Evolutionary conservation across 2,797 vertebrate genomes (phyloP), one percentile per base, ranked within the genome.

Genomic region (Peromyscus eremicus): DNA sequence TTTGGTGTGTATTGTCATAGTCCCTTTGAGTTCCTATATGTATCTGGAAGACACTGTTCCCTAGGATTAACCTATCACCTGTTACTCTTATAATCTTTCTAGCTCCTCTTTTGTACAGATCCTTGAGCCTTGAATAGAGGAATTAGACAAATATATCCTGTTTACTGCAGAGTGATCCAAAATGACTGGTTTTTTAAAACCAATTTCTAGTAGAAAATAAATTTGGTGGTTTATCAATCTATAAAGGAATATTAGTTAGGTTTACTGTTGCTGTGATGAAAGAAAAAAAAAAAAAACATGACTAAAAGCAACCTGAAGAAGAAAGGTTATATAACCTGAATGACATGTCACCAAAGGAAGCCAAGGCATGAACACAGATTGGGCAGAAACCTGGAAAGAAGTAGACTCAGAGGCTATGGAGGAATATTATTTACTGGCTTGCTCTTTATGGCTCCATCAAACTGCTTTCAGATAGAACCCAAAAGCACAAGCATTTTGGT

Each of bases 371-470:
- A 46, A 77, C 27, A 66, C 8, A 84, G 11, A 66, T 6, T 49
- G 43, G 27, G 6, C 2, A 70, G 64, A 46, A 37, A 52, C 6
- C 6, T 70, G 21, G 7, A 37, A 7, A n/a, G 64, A 55, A n/a
- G 34, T 32, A 70, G 32, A 16, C 70, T 32, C 11, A 14, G 19
- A 70, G 4, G 19, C 21, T 10, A 6, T n/a, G 2, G 23, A 10
- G 7, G 4, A n/a, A 68, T 68, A 14, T 12, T 66, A 13, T 21
- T 66, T 46, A 84, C 17, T 49, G 12, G 64, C 1, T 37, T 86
- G n/a, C 7, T 25, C 2, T 6, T 4, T 4, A 9, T n/a, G 12
- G 21, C 9, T 84, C 12, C 1, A 29, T 46, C 10, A 46, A 5
- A 2, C 17, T 66, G 27, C 2, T 46, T 46, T 84, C 29, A 6